phyloP scores from a whole-genome alignment of 2,797 vertebrate genomes.

The Manis javanica region DNA sequence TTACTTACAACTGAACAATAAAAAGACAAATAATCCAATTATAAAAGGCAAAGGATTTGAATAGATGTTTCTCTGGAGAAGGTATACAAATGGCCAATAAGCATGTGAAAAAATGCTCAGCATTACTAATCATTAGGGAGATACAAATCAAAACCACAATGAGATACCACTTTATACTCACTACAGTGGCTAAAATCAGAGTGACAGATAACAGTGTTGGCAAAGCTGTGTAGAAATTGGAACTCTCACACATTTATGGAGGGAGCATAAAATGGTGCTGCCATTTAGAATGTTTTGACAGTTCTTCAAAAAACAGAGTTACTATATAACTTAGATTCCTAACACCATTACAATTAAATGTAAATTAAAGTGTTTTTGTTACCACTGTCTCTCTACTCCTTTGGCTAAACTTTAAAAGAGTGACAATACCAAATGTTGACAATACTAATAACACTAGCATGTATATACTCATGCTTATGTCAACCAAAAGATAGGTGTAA shows the following conservation, averaged over 20 bases:
- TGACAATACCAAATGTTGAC: neutral
- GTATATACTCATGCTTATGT: neutral
- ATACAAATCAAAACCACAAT: neutral
- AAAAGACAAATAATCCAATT: neutral
- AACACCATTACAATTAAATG: neutral
- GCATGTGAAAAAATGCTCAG: neutral
- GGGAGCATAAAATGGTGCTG: neutral
- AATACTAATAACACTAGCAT: neutral
- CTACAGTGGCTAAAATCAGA: neutral
- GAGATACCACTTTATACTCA: neutral
- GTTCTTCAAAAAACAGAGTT: neutral
- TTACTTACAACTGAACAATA: neutral
- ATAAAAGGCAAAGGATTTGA: constrained; percentile 27
- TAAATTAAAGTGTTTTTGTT: neutral
- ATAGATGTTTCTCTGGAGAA: neutral
- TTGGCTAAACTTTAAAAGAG: neutral
- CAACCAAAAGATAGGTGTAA: neutral
- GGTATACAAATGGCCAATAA: neutral
- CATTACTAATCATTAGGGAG: neutral
- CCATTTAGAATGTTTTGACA: neutral
- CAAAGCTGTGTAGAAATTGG: neutral
- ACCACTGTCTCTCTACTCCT: neutral
- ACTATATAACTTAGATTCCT: neutral
- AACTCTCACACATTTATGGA: neutral
- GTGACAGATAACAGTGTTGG: neutral